phyloP scores from a whole-genome alignment of 2,888 invertebrate species.

The Dicyrtomina minuta region DNA sequence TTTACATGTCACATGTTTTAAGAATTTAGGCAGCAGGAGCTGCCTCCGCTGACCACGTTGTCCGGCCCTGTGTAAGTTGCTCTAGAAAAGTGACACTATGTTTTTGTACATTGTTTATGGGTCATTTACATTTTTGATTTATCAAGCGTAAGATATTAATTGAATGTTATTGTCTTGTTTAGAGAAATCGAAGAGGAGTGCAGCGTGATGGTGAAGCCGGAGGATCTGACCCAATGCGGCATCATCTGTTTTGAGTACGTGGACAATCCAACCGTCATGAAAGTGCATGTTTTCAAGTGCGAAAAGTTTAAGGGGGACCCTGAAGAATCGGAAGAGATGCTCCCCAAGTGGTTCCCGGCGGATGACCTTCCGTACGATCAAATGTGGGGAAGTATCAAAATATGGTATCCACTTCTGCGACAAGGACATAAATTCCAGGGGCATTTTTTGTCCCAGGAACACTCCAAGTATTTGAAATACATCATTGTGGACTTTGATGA shows the following conservation, averaged over 20 bases:
- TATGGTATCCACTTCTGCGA: slow-evolving; percentile 68
- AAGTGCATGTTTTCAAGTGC: slow-evolving; percentile 69
- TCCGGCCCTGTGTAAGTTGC: background rate
- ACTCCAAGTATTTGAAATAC: slow-evolving; percentile 58
- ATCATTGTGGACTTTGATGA: too few relatives aligned
- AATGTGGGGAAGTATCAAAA: slow-evolving; percentile 72
- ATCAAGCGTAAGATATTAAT: too few relatives aligned
- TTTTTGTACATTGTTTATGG: too few relatives aligned
- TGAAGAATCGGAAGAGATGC: slow-evolving; percentile 60
- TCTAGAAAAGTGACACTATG: slow-evolving; percentile 1
- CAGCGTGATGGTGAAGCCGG: slow-evolving; percentile 58
- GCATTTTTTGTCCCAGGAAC: slow-evolving; percentile 64
- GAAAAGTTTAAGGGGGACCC: slow-evolving; percentile 60
- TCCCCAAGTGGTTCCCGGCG: too few relatives aligned
- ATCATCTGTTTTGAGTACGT: slow-evolving; percentile 67
- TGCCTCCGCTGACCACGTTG: too few relatives aligned
- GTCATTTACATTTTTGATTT: too few relatives aligned
- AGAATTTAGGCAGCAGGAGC: too few relatives aligned
- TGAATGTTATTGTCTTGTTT: too few relatives aligned
- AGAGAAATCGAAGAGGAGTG: slow-evolving; percentile 66
- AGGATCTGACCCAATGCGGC: slow-evolving; percentile 63
- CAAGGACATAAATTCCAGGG: slow-evolving; percentile 64
- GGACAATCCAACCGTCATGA: slow-evolving; percentile 63
- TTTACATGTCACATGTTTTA: too few relatives aligned
- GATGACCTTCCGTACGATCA: slow-evolving; percentile 65